Base-by-base conservation (phyloP, 1,140 invertebrate species). In the Drosophila pandora region DNA sequence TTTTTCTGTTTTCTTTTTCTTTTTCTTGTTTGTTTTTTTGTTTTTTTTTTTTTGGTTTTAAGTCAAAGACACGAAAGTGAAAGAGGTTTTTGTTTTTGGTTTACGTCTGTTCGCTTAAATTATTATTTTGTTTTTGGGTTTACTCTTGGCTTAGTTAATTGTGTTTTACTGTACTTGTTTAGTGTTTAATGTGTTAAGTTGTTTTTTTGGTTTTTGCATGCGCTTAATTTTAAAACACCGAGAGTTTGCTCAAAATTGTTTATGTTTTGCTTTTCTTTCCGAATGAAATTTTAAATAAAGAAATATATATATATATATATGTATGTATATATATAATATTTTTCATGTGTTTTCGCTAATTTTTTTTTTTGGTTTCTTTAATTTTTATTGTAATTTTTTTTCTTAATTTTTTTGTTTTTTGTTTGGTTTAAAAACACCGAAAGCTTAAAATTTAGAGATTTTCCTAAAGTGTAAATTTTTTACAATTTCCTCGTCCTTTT, bases 1-100 rank as follows among this genome's bases (percentile, higher is more conserved):
- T 53, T 69, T 54, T 45, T 78, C 61, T 76, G 73, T 43, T 57
- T 32, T 60, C 17, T 53, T 71, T 74, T 17, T 17, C 17, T 65
- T 79, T 73, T 69, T 53, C 65, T 54, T 68, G 70, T 64, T 58
- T 65, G 76, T 72, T 69, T 50, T 69, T 54, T 61, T 56, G 63
- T 67, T 70, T 72, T 55, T 70, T 45, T 70, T 45, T 61, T 70
- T 80, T 77, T 76, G 61, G 68, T 76, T 74, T 82, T 90, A 76
- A 90, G 84, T 91, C 87, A 91, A 91, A 91, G 90, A 91, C 90
- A 91, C 90, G 90, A 91, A 91, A 91, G 90, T 91, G 90, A 91
- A 91, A 91, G 90, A 91, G 90, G 87, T 91, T 91, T 83, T 82
- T 70, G 82, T 78, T 87, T 87, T 85, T 78, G 74, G 78, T 81